Conservation (phyloP, 2,113 vertebrate genomes). For the Galemys pyrenaicus region DNA sequence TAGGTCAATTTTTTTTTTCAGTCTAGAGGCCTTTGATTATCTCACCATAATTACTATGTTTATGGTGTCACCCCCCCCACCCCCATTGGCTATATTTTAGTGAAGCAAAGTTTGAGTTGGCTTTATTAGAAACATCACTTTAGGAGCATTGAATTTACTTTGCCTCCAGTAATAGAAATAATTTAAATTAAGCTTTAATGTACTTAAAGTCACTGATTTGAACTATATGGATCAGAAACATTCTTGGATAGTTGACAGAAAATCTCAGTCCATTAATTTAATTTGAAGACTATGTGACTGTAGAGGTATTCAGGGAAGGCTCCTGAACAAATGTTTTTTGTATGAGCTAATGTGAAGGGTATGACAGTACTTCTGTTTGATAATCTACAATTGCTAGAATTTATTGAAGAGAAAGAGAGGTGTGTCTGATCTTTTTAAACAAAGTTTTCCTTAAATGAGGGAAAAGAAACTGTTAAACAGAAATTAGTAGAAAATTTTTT, state of each 20-base stretch:
- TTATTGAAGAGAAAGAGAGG: neutral
- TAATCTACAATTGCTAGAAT: neutral
- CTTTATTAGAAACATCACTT: conserved; percentile 69
- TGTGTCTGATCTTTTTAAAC: neutral
- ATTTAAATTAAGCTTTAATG: conserved; percentile 64
- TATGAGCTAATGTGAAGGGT: neutral
- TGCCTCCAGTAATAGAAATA: conserved; percentile 69
- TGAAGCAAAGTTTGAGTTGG: conserved; percentile 64
- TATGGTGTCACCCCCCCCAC: neutral
- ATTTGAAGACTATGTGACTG: conserved; percentile 7
- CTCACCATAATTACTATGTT: conserved; percentile 74
- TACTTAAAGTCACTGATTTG: conserved; percentile 49
- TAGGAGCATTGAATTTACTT: conserved; percentile 51
- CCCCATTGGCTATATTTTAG: conserved; percentile 68
- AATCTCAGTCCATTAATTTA: conserved; percentile 23
- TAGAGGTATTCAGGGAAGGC: neutral
- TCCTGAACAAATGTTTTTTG: neutral
- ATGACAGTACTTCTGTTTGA: neutral
- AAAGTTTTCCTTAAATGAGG: neutral
- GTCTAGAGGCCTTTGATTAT: conserved; percentile 70
- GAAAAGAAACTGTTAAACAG: neutral
- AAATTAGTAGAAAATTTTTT: neutral
- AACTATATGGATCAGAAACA: conserved; percentile 31
- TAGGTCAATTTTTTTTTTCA: conserved; percentile 58
- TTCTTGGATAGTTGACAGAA: conserved; percentile 17